Evolutionary conservation across 2,797 vertebrate genomes (phyloP), one percentile per base, ranked within the genome.

Genomic region (Crocidura indochinensis): DNA sequence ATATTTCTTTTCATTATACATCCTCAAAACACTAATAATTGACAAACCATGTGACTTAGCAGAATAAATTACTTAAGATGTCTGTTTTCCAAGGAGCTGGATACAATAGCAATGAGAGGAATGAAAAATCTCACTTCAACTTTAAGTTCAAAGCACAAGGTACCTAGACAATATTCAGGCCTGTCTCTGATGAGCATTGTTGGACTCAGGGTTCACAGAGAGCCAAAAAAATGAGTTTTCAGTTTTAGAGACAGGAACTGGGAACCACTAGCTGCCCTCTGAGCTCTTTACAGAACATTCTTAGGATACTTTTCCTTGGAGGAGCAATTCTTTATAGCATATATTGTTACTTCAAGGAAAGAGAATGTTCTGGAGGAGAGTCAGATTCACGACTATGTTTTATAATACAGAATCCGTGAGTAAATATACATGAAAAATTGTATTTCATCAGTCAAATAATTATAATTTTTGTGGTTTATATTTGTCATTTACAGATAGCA

Each of bases 41-140:
- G 14, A 81, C 47, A 44, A 92, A 31, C 12, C 8, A 51, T 9
- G 26, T 78, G n/a, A 74, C 49, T 86, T 9, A 88, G 56, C 38
- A 71, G 27, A 44, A 77, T 71, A 53, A 44, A 77, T 84, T 88
- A n/a, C 17, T 75, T 31, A 0, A 73, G 15, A 65, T 3, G 89
- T 88, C 12, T 87, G 53, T 93, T 88, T 95, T 89, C 89, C 78
- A 82, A 68, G 49, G 82, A 94, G 46, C 20, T 26, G 91, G 38
- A 84, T 6, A 68, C 38, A 38, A 7, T 0, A 64, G 22, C 7
- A 24, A 10, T 65, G n/a, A 20, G 19, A 26, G 49, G 14, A 27
- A 2, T 51, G 11, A 0, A 60, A 14, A 62, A 3, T 90, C n/a
- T 88, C 62, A 81, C 73, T 93, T 86, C 71, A 64, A 26, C 84